These are phyloP conservation scores for Patagioenas fasciata DNA, from an alignment of 2,113 vertebrate species.

Conservation along the genomic window DNA sequence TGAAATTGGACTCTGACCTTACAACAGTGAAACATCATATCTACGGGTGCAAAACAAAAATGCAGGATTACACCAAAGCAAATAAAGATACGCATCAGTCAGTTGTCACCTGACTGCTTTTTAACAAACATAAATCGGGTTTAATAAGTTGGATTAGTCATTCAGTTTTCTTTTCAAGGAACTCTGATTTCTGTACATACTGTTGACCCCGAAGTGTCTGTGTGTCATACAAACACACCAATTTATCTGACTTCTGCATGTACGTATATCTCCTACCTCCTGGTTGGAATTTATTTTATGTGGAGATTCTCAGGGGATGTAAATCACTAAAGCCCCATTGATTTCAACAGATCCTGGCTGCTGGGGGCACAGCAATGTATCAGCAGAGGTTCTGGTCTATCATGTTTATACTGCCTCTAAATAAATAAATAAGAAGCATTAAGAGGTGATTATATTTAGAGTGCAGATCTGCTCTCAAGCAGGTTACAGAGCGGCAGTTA, in stretches of 20 bases:
- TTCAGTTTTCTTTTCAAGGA: not conserved
- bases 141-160: constrained; percentile 21
- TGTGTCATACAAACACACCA: not conserved
- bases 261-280: not conserved
- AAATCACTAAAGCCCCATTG: constrained; percentile 34
- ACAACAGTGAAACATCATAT: constrained; percentile 17
- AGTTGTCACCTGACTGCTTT: constrained; percentile 54
- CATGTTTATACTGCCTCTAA: constrained; percentile 47
- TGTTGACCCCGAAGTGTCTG: not conserved
- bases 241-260: constrained; percentile 7
- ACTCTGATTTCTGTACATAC: not conserved
- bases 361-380: not conserved
- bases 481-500: constrained; percentile 41
- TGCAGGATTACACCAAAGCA: constrained; percentile 61
- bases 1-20: constrained; percentile 59
- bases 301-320: constrained; percentile 22
- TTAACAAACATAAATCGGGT: constrained; percentile 58
- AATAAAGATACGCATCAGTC: constrained; percentile 62
- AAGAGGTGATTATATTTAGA: constrained; percentile 35
- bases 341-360: constrained; percentile 31
- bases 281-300: constrained; percentile 19
- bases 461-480: constrained; percentile 21
- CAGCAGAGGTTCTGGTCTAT: not conserved
- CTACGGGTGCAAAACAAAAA: constrained; percentile 44
- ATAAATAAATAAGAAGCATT: constrained; percentile 61